Conservation (phyloP, 2,113 vertebrate genomes). For the cat (Felis catus) region F.catus_Fca126_mat1.0 CM031425.1:53040501-53041000, state of each 20-base stretch:
- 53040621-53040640: neutral
- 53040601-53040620: neutral
- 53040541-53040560: neutral
- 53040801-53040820: neutral
- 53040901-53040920: neutral
- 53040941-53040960: too few relatives aligned
- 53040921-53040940: neutral
- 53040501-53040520: neutral
- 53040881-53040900: neutral
- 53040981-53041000: too few relatives aligned
- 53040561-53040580: neutral
- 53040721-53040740: neutral
- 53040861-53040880: neutral
- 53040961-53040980: too few relatives aligned
- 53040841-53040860: neutral
- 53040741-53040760: neutral
- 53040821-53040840: neutral
- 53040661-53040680: neutral
- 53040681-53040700: neutral
- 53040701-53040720: neutral
- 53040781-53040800: neutral
- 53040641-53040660: neutral
- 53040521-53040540: neutral
- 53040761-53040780: neutral
- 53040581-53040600: neutral